Conservation (phyloP, 1,140 invertebrate species). For the Lithobius niger region DNA sequence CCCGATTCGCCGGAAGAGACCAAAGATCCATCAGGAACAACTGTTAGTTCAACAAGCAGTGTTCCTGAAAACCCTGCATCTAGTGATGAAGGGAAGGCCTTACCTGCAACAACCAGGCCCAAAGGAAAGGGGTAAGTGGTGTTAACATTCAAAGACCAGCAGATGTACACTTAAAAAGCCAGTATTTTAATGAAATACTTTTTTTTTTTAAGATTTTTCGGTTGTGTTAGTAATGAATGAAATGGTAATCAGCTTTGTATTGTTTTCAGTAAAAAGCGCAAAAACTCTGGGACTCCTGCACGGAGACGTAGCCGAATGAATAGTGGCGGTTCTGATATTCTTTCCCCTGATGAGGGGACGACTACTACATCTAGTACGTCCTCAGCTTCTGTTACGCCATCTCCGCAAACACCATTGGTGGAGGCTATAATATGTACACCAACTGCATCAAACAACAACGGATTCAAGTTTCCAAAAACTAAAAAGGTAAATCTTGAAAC, state of each 20-base stretch:
- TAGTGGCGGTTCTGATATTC: conserved; percentile 47
- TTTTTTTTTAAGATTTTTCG: too few relatives aligned
- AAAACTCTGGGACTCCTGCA: conserved; percentile 31
- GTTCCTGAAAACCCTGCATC: background rate
- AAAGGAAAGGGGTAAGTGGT: conserved; percentile 36
- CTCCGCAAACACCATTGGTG: conserved; percentile 3
- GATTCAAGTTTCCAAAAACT: conserved; percentile 75
- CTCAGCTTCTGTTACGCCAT: conserved; percentile 26
- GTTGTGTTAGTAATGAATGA: too few relatives aligned
- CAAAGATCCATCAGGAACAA: too few relatives aligned
- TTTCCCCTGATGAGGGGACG: conserved; percentile 43
- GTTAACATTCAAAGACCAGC: too few relatives aligned
- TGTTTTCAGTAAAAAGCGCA: conserved; percentile 16
- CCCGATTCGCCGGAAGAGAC: background rate
- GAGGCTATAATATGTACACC: background rate
- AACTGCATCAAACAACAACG: background rate
- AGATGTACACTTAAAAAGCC: too few relatives aligned
- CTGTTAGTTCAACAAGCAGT: too few relatives aligned
- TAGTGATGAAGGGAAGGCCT: background rate
- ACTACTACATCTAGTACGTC: background rate
- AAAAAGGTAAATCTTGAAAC: conserved; percentile 49
- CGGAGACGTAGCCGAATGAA: conserved; percentile 22
- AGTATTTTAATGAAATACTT: too few relatives aligned
- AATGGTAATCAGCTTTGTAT: too few relatives aligned
- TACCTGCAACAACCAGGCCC: conserved; percentile 2